Evolutionary conservation across 2,797 vertebrate species (phyloP), one percentile per base, ranked within the genome.

Genomic region (Hippopotamyrus pictus): DNA sequence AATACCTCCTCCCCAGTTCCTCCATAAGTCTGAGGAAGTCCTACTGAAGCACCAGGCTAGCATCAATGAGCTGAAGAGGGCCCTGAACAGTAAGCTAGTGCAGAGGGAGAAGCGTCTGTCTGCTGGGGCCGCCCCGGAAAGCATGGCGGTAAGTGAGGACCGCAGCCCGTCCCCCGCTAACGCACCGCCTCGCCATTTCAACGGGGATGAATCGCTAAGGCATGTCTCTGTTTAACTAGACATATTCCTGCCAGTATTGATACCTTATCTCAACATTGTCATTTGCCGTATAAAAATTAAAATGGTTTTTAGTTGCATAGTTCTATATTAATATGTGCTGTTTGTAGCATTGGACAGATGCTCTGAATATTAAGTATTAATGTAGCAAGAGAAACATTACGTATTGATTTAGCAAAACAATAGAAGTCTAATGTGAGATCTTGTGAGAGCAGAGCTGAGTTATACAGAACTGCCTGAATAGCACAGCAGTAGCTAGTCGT

Each of bases 41-140:
- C 92, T 99, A 62, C 97, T 99, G 92, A 99, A 99, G 94, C 98
- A 99, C 92, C 98, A 99, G 96, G 98, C 98, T 93, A 99, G 98
- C 96, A 99, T 99, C 95, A 99, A 99, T 2, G 98, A 99, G 94
- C 95, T 99, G 93, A 99, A 99, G 95, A 96, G 97, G 92, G 98
- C 98, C 8, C 92, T 99, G 93, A 99, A 99, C 94, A 99, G 97
- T 96, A 99, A 99, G 92, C 96, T 99, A 91, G 96, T 97, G 91
- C 98, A 98, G 93, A 92, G 97, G 89, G 97, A 98, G 92, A 98
- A 98, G 92, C 97, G 97, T 89, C 94, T 98, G 90, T 97, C 98
- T 50, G 96, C 97, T 50, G 97, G 96, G 91, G 97, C 96, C 93
- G 98, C 97, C 76, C 97, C 97, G 0, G 98, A 99, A 93, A 97